Base-by-base conservation (phyloP, 1,140 invertebrate species). In the Tyrophagus putrescentiae region DNA sequence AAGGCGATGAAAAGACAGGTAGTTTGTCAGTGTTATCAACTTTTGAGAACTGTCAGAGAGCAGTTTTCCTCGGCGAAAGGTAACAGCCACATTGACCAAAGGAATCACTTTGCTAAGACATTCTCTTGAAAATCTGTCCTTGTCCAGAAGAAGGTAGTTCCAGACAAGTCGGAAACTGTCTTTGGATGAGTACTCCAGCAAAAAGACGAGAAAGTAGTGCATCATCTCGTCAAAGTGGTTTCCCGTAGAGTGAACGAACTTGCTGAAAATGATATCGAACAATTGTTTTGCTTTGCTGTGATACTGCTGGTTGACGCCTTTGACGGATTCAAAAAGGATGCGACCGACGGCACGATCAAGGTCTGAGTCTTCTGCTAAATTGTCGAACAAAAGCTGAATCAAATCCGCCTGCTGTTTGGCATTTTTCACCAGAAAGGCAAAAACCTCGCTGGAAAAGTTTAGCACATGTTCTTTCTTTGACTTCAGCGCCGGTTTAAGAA, bases 391-490 rank as follows among this genome's bases (percentile, higher is more conserved):
- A 25, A 84, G 74, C 48, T 77, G 72, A 27, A 92, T 73, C 70
- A 93, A 84, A 21, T 78, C 77, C 7, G 81, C 76, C 65, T 83
- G 84, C 65, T 92, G 83, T 57, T 68, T 32, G 1, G 62, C 81
- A 78, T 93, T 92, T 62, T 89, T 75, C 6, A 87, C 84, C 1
- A 94, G 81, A 76, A 89, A 93, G 13, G 88, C 82, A 76, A 95
- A 93, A 74, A 86, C 87, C 73, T 94, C 87, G 1, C 87, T 85
- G n/a, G 88, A 87, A 79, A 94, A 94, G 70, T 83, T 83, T 64
- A 83, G 82, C n/a, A 94, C 81, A 68, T 91, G 88, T 54, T 79
- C 76, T 57, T 75, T 72, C 45, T 82, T 79, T 16, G 32, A n/a
- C 18, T 36, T 39, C 9, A 63, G 41, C 4, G 56, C 25, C 39